Base-by-base conservation (phyloP, 2,888 invertebrate species). In the Pilophorus perplexus region DNA sequence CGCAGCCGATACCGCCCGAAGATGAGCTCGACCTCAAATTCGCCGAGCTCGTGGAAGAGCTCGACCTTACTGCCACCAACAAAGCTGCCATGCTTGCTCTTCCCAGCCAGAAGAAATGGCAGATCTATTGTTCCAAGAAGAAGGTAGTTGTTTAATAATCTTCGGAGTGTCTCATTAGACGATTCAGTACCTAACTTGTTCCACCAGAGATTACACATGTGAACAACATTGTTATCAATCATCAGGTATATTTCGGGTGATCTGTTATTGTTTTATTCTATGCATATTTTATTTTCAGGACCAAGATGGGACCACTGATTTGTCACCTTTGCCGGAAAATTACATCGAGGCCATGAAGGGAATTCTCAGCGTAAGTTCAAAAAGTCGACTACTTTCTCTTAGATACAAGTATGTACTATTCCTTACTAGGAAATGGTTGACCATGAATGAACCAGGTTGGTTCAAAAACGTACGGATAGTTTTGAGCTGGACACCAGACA, bases 81-180 rank as follows among this genome's bases (percentile, higher is more conserved):
- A 89, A 93, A 77, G 90, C 93, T 72, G 93, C 94, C 38, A 93
- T 97, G 88, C 84, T 95, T 79, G 91, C 89, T 74, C 81, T 96
- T 68, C 93, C 95, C 1, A 87, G 92, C 0, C 92, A 93, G 75
- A 96, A 96, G 80, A 96, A 96, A 80, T 96, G 95, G 94, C 96
- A 96, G 81, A 94, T 96, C 73, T 96, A 95, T 79, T 94, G 94
- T 80, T 94, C 93, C 74, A 83, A 92, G 71, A 81, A 80, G 75
- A 80, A 79, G 78, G 80, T 81, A 73, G 68, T 50, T 57, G 18
- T 2, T 52, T 23, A 4, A 42, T 25, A 46, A 4, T 16, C 10
- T 12, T 60, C 2, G 23, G n/a, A 23, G 23, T 1, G n/a, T n/a
- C n/a, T n/a, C n/a, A n/a, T n/a, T n/a, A n/a, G n/a, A n/a, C n/a